Evolutionary conservation across 2,888 invertebrate genomes (phyloP), one percentile per base, ranked within the genome.

Genomic region (Drosophila nr. perissopoda): DNA sequence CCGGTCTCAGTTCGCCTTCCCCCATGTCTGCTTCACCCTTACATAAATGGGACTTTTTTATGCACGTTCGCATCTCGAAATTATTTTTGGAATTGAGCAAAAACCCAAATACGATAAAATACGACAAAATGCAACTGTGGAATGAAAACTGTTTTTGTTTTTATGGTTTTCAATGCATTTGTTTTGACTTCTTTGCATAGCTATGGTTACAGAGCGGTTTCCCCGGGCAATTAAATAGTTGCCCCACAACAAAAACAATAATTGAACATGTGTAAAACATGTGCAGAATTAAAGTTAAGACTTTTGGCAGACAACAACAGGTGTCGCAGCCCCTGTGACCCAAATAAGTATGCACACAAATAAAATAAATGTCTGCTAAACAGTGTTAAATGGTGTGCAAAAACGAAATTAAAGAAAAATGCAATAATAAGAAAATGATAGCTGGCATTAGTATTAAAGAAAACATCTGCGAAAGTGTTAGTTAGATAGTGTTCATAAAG

Each of bases 51-150:
- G 38, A n/a, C 48, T 66, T 21, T 61, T 36, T 40, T 64, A 48
- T 40, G 61, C 70, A 66, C 68, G 52, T 54, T 49, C 40, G 71
- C 77, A 87, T 92, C 89, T 59, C 53, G 40, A 66, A 77, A 87
- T 92, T 91, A 92, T 92, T 92, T 91, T 91, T 78, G 84, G 91
- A 92, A 91, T 76, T 91, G 86, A 91, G 91, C 91, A 91, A 92
- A 90, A 83, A 66, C 77, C 71, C 68, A 82, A 70, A 66, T 76
- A 65, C 67, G 62, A 25, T 18, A 7, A 45, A 38, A 36, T 27
- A 27, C 36, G n/a, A 56, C 57, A 29, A 62, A 66, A 63, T 54
- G 57, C 78, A 70, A 51, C 59, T 82, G 51, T 63, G 54, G 58
- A 51, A 66, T 45, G 56, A 63, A 76, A 67, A 45, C 65, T 57